Percentiles rank a stretch among this genome's conserved stretches.
phyloP scores from a whole-genome alignment of 1,140 invertebrate genomes.

The Charaxes varanes region DNA sequence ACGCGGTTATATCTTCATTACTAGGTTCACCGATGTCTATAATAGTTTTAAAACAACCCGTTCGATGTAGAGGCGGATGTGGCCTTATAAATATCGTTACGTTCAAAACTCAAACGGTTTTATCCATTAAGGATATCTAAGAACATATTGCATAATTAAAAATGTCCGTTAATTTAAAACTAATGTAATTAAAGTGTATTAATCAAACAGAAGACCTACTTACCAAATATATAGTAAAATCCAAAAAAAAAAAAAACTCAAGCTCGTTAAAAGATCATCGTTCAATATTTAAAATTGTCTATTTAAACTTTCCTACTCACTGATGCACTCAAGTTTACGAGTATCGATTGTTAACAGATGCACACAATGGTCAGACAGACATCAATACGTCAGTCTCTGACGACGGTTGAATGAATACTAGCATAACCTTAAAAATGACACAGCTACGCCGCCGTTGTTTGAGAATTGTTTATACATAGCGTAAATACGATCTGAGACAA shows the following conservation, averaged over 20 bases:
- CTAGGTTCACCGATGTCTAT: no score
- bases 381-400: slow-evolving; percentile 39
- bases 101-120: neutral
- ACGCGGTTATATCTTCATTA: no score
- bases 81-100: slow-evolving; percentile 1
- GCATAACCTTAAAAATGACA: slow-evolving; percentile 61
- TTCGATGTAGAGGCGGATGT: neutral
- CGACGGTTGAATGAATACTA: slow-evolving; percentile 62
- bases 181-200: no score
- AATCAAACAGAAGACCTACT: no score
- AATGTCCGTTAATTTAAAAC: no score
- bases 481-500: no score
- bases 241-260: no score
- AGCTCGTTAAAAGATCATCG: no score
- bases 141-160: no score
- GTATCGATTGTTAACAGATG: slow-evolving; percentile 20
- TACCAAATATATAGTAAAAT: no score
- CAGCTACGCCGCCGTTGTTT: slow-evolving; percentile 51
- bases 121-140: no score
- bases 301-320: slow-evolving; percentile 9
- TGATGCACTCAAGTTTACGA: slow-evolving; percentile 17
- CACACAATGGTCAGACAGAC: slow-evolving; percentile 16
- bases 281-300: slow-evolving; percentile 7
- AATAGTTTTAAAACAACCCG: no score
- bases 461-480: slow-evolving; percentile 64